phyloP scores from a whole-genome alignment of 2,113 vertebrate species.

The Lipophrys pholis region DNA sequence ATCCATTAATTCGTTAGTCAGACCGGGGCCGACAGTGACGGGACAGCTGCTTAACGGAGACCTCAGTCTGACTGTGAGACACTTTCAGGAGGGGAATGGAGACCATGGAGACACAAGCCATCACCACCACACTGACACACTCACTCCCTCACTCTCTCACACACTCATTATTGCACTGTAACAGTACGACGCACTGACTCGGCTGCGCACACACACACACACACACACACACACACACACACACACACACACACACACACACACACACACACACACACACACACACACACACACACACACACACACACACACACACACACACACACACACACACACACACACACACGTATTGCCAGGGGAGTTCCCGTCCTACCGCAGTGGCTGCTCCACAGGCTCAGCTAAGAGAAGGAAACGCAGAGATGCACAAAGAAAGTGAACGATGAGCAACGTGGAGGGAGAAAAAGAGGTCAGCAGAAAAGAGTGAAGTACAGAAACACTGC shows the following conservation, averaged over 20 bases:
- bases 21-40: background rate
- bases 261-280: slow-evolving; percentile 40
- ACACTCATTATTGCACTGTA: slow-evolving; percentile 39
- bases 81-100: slow-evolving; percentile 51
- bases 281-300: slow-evolving; percentile 39
- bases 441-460: slow-evolving; percentile 70
- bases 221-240: slow-evolving; percentile 48
- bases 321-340: slow-evolving; percentile 55
- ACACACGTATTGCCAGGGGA: slow-evolving; percentile 69
- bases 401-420: slow-evolving; percentile 85
- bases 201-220: slow-evolving; percentile 15
- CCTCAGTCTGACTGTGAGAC: slow-evolving; percentile 54
- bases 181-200: slow-evolving; percentile 41
- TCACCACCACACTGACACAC: slow-evolving; percentile 36
- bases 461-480: slow-evolving; percentile 68
- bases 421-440: slow-evolving; percentile 86
- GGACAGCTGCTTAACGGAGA: slow-evolving; percentile 1
- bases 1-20: slow-evolving; percentile 49
- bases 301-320: slow-evolving; percentile 46
- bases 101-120: slow-evolving; percentile 53
- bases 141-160: slow-evolving; percentile 21
- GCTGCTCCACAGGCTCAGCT: slow-evolving; percentile 96
- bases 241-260: slow-evolving; percentile 41
- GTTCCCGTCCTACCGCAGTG: slow-evolving; percentile 93
- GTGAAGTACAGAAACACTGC: slow-evolving; percentile 57